Evolutionary conservation across 2,797 vertebrate genomes (phyloP).

Genomic region (Staurois parvus): DNA sequence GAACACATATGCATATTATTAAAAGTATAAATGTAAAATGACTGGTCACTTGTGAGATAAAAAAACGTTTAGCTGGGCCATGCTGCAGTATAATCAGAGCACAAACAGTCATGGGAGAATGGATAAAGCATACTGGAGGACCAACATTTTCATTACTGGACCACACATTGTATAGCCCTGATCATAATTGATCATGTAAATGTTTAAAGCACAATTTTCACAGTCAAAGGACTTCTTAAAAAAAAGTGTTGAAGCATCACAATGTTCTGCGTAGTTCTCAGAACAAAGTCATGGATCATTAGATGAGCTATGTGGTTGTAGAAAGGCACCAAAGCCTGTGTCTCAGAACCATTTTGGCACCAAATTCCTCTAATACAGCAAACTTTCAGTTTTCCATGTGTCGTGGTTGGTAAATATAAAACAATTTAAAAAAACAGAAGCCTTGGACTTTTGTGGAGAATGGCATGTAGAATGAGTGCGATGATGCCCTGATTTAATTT

Average conservation of each 20-base stretch:
- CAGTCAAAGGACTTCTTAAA: too few relatives aligned
- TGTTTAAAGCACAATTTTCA: too few relatives aligned
- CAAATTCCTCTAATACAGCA: conserved; percentile 24
- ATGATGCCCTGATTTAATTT: conserved; percentile 1
- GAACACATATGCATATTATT: too few relatives aligned
- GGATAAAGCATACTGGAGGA: too few relatives aligned
- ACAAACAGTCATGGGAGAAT: too few relatives aligned
- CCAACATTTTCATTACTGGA: too few relatives aligned
- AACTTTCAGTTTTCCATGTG: conserved; percentile 22
- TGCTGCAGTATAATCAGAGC: too few relatives aligned
- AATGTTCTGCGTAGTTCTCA: not conserved
- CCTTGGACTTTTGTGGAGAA: conserved; percentile 11
- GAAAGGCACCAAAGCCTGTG: conserved; percentile 25
- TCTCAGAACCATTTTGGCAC: conserved; percentile 18
- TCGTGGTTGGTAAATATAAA: conserved; percentile 22
- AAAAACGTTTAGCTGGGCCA: too few relatives aligned
- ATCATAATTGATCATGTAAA: too few relatives aligned
- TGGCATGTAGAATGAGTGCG: conserved; percentile 10
- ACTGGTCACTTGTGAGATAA: too few relatives aligned
- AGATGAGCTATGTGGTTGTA: conserved; percentile 10
- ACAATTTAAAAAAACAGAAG: conserved; percentile 34
- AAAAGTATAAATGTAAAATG: too few relatives aligned
- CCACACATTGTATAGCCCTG: too few relatives aligned
- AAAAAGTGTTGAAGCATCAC: not conserved
- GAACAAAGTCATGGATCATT: conserved; percentile 5